Evolutionary conservation across 2,113 vertebrate genomes (phyloP), one percentile per base, ranked within the genome.

Genomic region (Camelus bactrianus): DNA sequence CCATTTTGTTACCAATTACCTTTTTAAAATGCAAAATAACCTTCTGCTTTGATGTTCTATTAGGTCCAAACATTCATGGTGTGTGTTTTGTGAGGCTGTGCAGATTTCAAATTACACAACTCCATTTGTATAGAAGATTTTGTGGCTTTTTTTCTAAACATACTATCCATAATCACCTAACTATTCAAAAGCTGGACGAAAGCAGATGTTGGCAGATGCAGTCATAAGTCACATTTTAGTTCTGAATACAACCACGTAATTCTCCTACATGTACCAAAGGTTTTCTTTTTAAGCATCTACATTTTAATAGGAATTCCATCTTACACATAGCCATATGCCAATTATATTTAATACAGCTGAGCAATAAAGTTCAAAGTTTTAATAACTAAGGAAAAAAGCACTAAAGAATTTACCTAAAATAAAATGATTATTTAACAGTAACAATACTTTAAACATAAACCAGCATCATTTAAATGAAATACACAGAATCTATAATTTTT

Each of bases 271-370:
- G 28, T 9, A 76, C 80, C n/a, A 67, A 91, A 77, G 52, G 48
- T 80, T 79, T 93, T 82, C 54, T 69, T 89, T 89, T 81, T 62
- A 22, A 95, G 42, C 52, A 65, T 50, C n/a, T 72, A 42, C 22
- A 24, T 95, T 88, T 96, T 81, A 80, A 46, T 11, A 96, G 80
- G 17, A 84, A 94, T 87, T 69, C 50, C 50, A 80, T 35, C 48
- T 89, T 81, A 75, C 19, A 81, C 67, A 86, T 6, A 92, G 38
- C 56, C 48, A 72, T 52, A 69, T 56, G 75, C 17, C 65, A 90
- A 77, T 97, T 92, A 52, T 77, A 79, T 87, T 87, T 95, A 95
- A 95, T 35, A 80, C 35, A 46, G 22, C 64, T 42, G 7, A 91
- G 32, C 14, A 92, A 38, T 46, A 58, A 28, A 87, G 65, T 76